Percentiles rank a stretch among this genome's conserved stretches.
Conservation (phyloP, 2,797 vertebrate species). For the Paratrypauchen microcephalus region DNA sequence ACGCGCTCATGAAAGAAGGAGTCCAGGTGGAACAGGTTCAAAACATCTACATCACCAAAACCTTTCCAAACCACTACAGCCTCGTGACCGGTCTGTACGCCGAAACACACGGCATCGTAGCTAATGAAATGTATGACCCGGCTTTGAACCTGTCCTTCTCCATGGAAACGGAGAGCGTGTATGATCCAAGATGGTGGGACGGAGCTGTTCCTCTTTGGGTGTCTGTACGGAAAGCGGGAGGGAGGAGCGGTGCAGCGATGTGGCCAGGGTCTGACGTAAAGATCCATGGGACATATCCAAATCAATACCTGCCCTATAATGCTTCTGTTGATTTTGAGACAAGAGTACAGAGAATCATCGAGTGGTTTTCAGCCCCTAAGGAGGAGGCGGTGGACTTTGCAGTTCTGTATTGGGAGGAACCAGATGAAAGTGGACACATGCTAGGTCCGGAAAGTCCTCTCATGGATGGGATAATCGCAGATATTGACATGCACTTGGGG, state of each 20-base stretch:
- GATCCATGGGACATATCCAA: conserved; percentile 82
- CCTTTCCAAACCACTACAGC: conserved; percentile 90
- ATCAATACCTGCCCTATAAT: conserved; percentile 82
- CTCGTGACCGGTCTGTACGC: conserved; percentile 90
- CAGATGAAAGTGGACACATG: conserved; percentile 84
- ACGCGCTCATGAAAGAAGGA: conserved; percentile 76
- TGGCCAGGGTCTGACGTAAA: conserved; percentile 92
- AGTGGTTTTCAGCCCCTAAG: conserved; percentile 83
- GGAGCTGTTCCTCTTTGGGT: conserved; percentile 88
- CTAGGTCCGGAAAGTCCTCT: conserved; percentile 84
- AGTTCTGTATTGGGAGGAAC: conserved; percentile 92
- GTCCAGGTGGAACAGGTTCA: conserved; percentile 83
- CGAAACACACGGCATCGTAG: conserved; percentile 87
- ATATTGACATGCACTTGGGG: conserved; percentile 85
- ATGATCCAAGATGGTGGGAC: conserved; percentile 89
- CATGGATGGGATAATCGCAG: conserved; percentile 81
- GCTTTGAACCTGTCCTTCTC: conserved; percentile 84
- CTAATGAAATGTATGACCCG: conserved; percentile 91
- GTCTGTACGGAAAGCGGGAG: conserved; percentile 84
- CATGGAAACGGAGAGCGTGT: conserved; percentile 79
- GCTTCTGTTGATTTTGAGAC: conserved; percentile 84
- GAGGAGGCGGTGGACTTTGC: conserved; percentile 85
- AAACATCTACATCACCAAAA: conserved; percentile 90
- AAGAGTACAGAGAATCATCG: conserved; percentile 81
- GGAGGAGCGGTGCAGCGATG: conserved; percentile 86